Evolutionary conservation across 2,888 invertebrate genomes (phyloP).

Genomic region (Herminia tarsipennalis): DNA sequence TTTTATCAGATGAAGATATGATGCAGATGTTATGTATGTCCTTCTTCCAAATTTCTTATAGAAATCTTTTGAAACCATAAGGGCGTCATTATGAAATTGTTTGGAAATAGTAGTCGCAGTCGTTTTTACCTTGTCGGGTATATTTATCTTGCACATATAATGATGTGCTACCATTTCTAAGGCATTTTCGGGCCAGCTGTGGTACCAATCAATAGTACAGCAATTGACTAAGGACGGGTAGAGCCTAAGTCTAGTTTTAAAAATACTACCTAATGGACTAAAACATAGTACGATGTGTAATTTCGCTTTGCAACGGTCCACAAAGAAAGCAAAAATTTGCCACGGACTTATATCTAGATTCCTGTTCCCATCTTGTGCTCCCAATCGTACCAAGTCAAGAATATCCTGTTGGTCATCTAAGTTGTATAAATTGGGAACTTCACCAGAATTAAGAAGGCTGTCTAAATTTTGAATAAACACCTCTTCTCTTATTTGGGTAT

Average conservation of each 20-base stretch:
- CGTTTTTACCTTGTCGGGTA: constrained; percentile 88
- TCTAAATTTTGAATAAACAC: constrained; percentile 93
- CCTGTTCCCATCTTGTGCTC: constrained; percentile 90
- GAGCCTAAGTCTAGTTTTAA: constrained; percentile 90
- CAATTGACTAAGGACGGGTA: constrained; percentile 95
- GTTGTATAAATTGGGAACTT: constrained; percentile 94
- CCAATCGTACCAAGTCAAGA: constrained; percentile 89
- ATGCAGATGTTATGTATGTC: constrained; percentile 94
- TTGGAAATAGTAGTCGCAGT: constrained; percentile 92
- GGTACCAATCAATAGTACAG: constrained; percentile 96
- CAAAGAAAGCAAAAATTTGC: constrained; percentile 90
- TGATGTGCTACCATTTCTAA: constrained; percentile 92
- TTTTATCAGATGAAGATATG: constrained; percentile 92
- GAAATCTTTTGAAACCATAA: constrained; percentile 87
- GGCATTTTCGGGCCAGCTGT: constrained; percentile 95
- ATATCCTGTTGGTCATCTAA: constrained; percentile 94
- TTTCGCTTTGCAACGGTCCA: constrained; percentile 91
- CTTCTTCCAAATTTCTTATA: constrained; percentile 88
- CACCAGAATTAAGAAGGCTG: constrained; percentile 93
- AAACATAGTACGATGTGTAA: constrained; percentile 94
- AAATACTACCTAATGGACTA: constrained; percentile 94
- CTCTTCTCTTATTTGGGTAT: constrained; percentile 93
- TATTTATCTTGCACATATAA: constrained; percentile 90
- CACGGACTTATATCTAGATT: constrained; percentile 93
- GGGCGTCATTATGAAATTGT: constrained; percentile 94